These are phyloP conservation scores for Lasiurus borealis DNA, from an alignment of 2,113 vertebrate species.

Conservation along the genomic window DNA sequence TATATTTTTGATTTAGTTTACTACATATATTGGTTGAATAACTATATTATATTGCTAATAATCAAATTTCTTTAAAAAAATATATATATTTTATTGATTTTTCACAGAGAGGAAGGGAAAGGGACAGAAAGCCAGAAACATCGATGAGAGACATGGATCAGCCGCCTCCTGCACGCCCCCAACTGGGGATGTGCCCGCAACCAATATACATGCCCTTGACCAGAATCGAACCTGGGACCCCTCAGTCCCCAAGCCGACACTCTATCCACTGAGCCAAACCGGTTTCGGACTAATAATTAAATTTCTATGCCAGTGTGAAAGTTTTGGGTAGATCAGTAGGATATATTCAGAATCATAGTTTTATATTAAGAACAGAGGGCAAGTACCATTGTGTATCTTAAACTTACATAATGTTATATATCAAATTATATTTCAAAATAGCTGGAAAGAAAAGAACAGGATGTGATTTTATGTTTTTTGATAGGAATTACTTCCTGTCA, in stretches of 20 bases:
- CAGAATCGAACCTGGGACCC: no score
- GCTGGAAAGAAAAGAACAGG: background rate
- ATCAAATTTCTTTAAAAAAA: no score
- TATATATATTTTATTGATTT: no score
- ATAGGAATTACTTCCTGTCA: background rate
- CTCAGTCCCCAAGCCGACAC: no score
- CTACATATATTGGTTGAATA: background rate
- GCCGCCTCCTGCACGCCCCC: no score
- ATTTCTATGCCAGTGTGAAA: conserved; percentile 5
- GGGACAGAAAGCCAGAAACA: no score
- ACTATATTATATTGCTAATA: conserved; percentile 18
- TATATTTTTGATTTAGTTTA: conserved; percentile 32
- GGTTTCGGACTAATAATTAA: background rate
- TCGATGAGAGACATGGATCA: no score
- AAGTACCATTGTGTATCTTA: background rate
- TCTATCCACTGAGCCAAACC: no score
- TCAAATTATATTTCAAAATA: background rate
- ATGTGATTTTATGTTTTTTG: background rate
- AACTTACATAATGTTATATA: background rate
- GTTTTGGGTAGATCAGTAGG: background rate
- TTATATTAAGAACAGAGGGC: conserved; percentile 45
- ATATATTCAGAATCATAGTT: background rate
- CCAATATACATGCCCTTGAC: no score
- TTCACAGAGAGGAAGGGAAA: no score
- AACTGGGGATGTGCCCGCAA: no score